Base-by-base conservation (phyloP, 2,797 vertebrate genomes). In the Pteropus rufus region DNA sequence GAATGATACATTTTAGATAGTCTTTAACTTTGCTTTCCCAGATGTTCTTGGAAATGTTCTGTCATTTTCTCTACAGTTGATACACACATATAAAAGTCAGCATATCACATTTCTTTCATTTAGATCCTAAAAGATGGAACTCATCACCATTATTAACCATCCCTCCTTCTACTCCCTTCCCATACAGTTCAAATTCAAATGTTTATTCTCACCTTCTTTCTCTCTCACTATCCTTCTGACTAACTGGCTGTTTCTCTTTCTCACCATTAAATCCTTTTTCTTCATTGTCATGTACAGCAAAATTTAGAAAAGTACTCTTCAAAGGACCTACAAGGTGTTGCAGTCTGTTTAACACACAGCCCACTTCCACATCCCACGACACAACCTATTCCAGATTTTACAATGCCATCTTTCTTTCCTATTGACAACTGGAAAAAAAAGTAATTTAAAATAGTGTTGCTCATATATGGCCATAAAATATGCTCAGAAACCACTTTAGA, bases 391-490 rank as follows among this genome's bases (percentile, higher is more conserved):
- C 16, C 56, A 65, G 21, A 83, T 75, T 87, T 89, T 89, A 91
- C 24, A 85, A 8, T 18, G 23, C 26, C 26, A 65, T 58, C 64
- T 94, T 94, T 86, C 36, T 60, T 18, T 19, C 26, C 44, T 49
- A 14, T 24, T 93, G 87, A 5, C 19, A 79, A 89, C 23, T 62
- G 39, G 29, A 56, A 95, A 75, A 75, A 75, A 93, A 76, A 72
- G 62, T 56, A 67, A 89, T 52, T 60, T 86, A 44, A 94, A 80
- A 72, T 44, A 41, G 15, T 34, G 5, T 60, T 69, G 4, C 56
- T 93, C 23, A 60, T 75, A 67, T 62, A 73, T 88, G 67, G 93
- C 34, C 26, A 84, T 84, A 44, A 94, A 89, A 82, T 62, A 93
- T 49, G 6, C 23, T 73, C n/a, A 58, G 11, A 12, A 77, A 81